A percentile compares a stretch with the other conserved stretches of the same genome.
These are phyloP conservation scores for Drosophila formosana DNA, from an alignment of 2,888 invertebrate genomes.

Conservation along the genomic window DNA sequence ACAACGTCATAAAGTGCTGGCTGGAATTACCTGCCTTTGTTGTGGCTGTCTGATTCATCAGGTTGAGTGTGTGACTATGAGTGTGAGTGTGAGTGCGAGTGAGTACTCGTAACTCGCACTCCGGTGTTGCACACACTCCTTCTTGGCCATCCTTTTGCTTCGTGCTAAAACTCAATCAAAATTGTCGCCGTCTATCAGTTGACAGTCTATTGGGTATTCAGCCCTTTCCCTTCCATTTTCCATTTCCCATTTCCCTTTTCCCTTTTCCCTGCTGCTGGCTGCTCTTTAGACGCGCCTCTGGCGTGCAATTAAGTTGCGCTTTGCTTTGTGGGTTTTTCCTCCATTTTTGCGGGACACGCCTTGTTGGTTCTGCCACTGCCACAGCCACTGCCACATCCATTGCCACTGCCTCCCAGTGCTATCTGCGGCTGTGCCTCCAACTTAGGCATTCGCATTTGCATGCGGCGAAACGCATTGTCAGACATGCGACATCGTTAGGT, in stretches of 20 bases:
- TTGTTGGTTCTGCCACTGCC: conserved; percentile 35
- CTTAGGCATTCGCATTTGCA: conserved; percentile 50
- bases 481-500: conserved; percentile 69
- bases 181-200: conserved; percentile 73
- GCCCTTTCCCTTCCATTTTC: background rate
- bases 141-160: conserved; percentile 39
- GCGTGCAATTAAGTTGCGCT: conserved; percentile 75
- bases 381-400: background rate
- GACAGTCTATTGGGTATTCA: conserved; percentile 20
- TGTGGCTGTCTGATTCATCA: conserved; percentile 57
- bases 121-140: background rate
- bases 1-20: conserved; percentile 22
- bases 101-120: background rate
- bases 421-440: background rate
- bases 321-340: conserved; percentile 74
- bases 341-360: conserved; percentile 63
- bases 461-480: conserved; percentile 74
- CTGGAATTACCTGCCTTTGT: conserved; percentile 52
- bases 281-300: conserved; percentile 39
- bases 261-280: conserved; percentile 1
- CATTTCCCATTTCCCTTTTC: no score
- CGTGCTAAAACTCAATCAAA: conserved; percentile 78
- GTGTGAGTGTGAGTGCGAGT: background rate
- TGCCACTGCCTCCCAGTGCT: background rate
- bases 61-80: conserved; percentile 3